Base-by-base conservation (phyloP, 2,113 vertebrate genomes). In the Calidris pugnax region DNA sequence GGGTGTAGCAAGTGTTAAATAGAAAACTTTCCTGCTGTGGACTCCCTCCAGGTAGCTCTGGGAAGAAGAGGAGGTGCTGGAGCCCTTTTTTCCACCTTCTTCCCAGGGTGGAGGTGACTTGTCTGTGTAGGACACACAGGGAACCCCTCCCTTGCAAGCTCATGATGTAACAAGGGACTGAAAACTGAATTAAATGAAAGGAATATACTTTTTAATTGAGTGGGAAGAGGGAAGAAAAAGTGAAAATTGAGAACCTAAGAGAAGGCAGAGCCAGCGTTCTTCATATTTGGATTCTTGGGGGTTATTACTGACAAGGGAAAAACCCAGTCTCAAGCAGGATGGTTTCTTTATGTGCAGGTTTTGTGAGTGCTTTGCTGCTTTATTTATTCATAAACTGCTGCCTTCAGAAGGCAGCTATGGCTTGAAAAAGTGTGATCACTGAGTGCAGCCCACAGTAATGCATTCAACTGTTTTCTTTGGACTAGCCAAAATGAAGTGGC, bases 91-190 rank as follows among this genome's bases (percentile, higher is more conserved):
- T 10, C 13, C 9, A 16, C 19, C 9, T 22, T 35, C 20, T 64
- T 9, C 33, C 43, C 32, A 24, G 30, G 20, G 3, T 30, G 7
- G 35, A 67, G 35, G 19, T 11, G 7, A 41, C 8, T 35, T 47
- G 9, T 12, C 26, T 6, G 13, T 23, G 26, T 30, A 81, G 39
- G 27, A 26, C 3, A 7, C 2, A 4, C 16, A 59, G 60, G 10
- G 28, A 87, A 2, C 5, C 21, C 4, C 9, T 72, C 24, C 41
- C 19, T 28, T 62, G 18, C 24, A 48, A 56, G 39, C 21, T 68
- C 12, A 21, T 0, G 0, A 41, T 4, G 4, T 0, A 35, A 32
- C 0, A 1, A 85, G 67, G 48, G 63, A 10, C 8, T 7, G 28
- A 18, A 57, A 85, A n/a, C 6, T 21, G 23, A 53, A 64, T 47